A percentile compares a stretch with the other conserved stretches of the same genome.
Conservation (phyloP, 2,113 vertebrate species). For the Rattus rattus region DNA sequence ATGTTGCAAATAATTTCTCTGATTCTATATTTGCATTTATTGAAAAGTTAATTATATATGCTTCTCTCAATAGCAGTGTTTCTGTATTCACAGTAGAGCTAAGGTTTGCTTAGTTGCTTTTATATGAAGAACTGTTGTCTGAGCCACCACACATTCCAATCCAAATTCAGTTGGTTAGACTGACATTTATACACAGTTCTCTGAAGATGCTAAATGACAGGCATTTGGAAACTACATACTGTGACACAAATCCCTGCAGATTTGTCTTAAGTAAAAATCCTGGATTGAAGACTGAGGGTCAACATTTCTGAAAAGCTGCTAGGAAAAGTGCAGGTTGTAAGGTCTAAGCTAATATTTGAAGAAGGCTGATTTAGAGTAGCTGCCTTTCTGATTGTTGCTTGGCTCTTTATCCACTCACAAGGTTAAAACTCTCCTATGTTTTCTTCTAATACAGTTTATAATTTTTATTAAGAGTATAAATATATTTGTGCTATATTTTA, state of each 20-base stretch:
- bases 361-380: neutral
- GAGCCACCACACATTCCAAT: fast-evolving
- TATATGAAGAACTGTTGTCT: neutral
- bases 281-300: neutral
- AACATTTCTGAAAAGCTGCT: neutral
- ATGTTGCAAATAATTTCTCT: neutral
- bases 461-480: neutral
- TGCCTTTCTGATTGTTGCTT: neutral
- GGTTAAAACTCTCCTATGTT: neutral
- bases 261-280: neutral
- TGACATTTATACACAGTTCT: neutral
- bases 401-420: neutral
- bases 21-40: neutral
- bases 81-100: neutral
- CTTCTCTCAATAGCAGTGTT: neutral
- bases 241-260: neutral
- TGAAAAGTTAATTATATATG: neutral
- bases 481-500: neutral
- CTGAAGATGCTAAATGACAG: neutral
- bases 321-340: neutral
- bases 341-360: neutral
- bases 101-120: neutral
- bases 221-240: neutral
- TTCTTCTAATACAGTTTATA: constrained; percentile 5
- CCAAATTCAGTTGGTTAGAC: neutral